Evolutionary conservation across 2,797 vertebrate species (phyloP).

Genomic region (Lophius americanus): DNA sequence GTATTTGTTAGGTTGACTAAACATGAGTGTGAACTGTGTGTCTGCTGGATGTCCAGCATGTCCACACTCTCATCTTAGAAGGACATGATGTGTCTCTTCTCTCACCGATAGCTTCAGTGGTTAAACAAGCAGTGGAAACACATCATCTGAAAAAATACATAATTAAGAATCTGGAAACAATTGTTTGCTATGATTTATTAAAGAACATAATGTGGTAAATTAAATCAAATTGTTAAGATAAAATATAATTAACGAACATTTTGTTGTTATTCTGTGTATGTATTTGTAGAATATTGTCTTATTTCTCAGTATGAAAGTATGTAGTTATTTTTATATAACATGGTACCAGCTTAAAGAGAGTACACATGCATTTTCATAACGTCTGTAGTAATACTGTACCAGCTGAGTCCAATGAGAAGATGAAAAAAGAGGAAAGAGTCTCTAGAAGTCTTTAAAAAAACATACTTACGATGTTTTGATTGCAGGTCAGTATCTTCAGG

Average conservation of each 20-base stretch:
- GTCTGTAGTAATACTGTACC: no score
- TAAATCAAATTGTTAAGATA: constrained; percentile 2
- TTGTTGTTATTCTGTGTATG: no score
- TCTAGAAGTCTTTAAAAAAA: no score
- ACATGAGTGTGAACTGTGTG: neutral
- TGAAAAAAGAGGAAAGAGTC: no score
- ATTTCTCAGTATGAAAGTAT: no score
- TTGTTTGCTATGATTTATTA: constrained; percentile 7
- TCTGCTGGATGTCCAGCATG: neutral
- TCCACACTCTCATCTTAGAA: neutral
- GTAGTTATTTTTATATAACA: no score
- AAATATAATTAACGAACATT: neutral
- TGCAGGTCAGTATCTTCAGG: no score
- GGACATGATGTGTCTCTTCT: neutral
- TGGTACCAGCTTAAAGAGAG: no score
- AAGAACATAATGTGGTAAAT: neutral
- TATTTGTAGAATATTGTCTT: neutral
- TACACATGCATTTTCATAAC: no score
- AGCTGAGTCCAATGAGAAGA: no score
- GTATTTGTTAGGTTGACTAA: neutral
- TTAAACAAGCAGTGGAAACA: neutral
- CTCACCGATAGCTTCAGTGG: no score
- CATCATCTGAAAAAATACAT: neutral
- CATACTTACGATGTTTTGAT: no score
- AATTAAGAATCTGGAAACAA: neutral